Base-by-base conservation (phyloP, 2,113 vertebrate genomes). In the Melanerpes formicivorus region DNA sequence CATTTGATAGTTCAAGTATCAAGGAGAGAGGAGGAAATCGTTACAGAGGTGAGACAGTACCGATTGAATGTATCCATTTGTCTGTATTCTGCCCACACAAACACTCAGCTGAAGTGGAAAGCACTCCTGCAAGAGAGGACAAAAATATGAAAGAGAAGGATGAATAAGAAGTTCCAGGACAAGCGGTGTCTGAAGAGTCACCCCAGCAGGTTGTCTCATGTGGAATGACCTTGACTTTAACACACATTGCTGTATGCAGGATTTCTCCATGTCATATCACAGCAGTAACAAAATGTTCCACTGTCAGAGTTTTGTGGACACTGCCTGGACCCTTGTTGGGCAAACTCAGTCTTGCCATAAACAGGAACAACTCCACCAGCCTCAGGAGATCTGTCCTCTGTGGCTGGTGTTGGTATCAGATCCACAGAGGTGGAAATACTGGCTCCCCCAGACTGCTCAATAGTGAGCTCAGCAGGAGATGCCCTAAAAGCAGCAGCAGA, bases 81-180 rank as follows among this genome's bases (percentile, higher is more conserved):
- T 63, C 59, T n/a, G 10, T 60, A 44, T 65, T 87, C 93, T 86
- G 27, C 42, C 29, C 50, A 55, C n/a, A 55, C 60, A 88, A 79
- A 74, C 1, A 1, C 29, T 56, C 34, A 37, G 52, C 55, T 60
- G 22, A 92, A 73, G 67, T 19, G 50, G 26, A 55, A 90, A 80
- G 23, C 50, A 17, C 26, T 93, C 54, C 44, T 77, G 34, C 44
- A 80, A 65, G 56, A 56, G 46, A 65, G 12, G 11, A 58, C 44
- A 80, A 92, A 93, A 65, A 77, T n/a, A 56, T 32, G 37, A 34
- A 63, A 37, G 40, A 87, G n/a, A 78, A 91, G 6, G 55, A 78
- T 80, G 65, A 94, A 63, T 80, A 93, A 94, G 84, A 89, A 78
- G 23, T 95, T 94, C 85, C 89, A 83, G 84, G 65, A 65, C 40